Evolutionary conservation across 1,140 invertebrate genomes (phyloP).

Genomic region (Drosophila cardini): DNA sequence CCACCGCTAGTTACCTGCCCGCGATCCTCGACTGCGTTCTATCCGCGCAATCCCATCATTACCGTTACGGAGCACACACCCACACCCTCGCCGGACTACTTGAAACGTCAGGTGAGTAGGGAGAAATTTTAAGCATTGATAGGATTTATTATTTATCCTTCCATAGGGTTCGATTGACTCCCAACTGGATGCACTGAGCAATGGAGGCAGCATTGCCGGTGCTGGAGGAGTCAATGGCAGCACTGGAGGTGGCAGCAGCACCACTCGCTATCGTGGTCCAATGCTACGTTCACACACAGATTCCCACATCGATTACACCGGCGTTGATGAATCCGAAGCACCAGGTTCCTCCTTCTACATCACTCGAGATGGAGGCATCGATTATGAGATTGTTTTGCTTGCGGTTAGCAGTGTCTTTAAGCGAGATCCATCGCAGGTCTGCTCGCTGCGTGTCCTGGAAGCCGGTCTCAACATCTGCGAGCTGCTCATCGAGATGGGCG

Average conservation of each 20-base stretch:
- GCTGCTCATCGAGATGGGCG: constrained; percentile 94
- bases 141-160: neutral
- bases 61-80: constrained; percentile 98
- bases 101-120: constrained; percentile 88
- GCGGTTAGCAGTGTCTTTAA: constrained; percentile 94
- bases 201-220: constrained; percentile 84
- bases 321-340: constrained; percentile 92
- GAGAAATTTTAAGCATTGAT: neutral
- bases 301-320: constrained; percentile 95
- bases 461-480: constrained; percentile 95
- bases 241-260: constrained; percentile 57
- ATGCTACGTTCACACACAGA: constrained; percentile 96
- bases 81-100: constrained; percentile 93
- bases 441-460: constrained; percentile 94
- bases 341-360: constrained; percentile 96
- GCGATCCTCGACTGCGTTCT: constrained; percentile 78
- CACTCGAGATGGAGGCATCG: constrained; percentile 96
- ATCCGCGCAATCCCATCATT: constrained; percentile 94
- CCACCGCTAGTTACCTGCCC: constrained; percentile 70
- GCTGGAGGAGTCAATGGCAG: constrained; percentile 64
- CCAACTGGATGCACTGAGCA: constrained; percentile 90
- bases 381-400: constrained; percentile 95
- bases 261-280: constrained; percentile 76
- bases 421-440: constrained; percentile 88
- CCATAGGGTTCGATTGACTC: constrained; percentile 91